Evolutionary conservation across 1,140 invertebrate species (phyloP).

Genomic region (Leptopilina boulardi): DNA sequence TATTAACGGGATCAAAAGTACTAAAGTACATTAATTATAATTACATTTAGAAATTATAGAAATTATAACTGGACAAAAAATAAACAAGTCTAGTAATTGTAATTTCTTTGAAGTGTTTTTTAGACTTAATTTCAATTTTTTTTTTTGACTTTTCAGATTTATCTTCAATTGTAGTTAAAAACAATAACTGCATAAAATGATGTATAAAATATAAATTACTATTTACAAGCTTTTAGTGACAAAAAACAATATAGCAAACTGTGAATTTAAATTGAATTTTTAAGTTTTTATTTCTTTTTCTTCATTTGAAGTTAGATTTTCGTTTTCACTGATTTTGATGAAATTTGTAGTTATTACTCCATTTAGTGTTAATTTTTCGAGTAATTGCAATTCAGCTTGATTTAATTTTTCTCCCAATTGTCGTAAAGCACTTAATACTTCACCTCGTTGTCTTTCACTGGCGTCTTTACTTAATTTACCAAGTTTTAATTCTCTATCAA

Average conservation of each 20-base stretch:
- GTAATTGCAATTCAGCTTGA: slow-evolving; percentile 78
- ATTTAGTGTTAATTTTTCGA: slow-evolving; percentile 77
- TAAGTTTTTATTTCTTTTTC: neutral
- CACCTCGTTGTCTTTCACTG: slow-evolving; percentile 73
- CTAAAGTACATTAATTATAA: no score
- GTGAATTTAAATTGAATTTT: neutral
- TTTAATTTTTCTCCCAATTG: slow-evolving; percentile 82
- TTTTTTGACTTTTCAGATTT: neutral
- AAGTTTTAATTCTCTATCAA: slow-evolving; percentile 77
- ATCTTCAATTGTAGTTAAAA: neutral
- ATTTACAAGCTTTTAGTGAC: neutral
- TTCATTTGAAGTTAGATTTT: slow-evolving; percentile 46
- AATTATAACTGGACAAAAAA: no score
- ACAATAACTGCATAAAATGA: neutral
- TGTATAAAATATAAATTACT: neutral
- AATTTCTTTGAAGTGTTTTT: neutral
- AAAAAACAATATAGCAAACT: neutral
- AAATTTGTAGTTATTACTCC: slow-evolving; percentile 74
- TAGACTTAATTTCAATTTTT: no score
- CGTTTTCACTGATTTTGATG: slow-evolving; percentile 77
- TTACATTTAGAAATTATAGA: no score
- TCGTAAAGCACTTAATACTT: slow-evolving; percentile 82
- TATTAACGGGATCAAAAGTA: no score
- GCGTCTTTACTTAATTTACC: slow-evolving; percentile 73
- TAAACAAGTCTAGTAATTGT: no score